phyloP scores from a whole-genome alignment of 2,888 invertebrate genomes.

The Monopis laevigella region DNA sequence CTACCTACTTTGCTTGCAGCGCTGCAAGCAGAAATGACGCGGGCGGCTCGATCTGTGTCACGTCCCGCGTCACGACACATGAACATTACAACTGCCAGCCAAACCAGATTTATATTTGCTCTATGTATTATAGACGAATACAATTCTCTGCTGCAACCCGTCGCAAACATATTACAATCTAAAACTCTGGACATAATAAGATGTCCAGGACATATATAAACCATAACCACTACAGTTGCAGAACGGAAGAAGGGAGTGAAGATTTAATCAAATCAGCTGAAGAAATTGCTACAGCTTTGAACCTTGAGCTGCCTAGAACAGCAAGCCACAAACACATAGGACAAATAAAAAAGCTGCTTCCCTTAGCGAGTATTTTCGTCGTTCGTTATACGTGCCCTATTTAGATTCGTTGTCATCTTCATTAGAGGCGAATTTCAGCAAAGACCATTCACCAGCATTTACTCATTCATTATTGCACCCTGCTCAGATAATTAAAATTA shows the following conservation, averaged over 20 bases:
- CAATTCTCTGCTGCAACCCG: slow-evolving; percentile 6
- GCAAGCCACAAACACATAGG: slow-evolving; percentile 14
- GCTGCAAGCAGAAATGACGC: too few relatives aligned
- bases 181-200: slow-evolving; percentile 1
- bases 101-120: too few relatives aligned
- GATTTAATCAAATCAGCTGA: slow-evolving; percentile 15
- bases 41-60: too few relatives aligned
- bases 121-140: too few relatives aligned
- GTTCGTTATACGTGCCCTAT: slow-evolving; percentile 12
- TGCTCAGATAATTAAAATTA: slow-evolving; percentile 13
- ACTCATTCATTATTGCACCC: slow-evolving; percentile 11
- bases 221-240: slow-evolving; percentile 11
- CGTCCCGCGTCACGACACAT: too few relatives aligned
- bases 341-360: slow-evolving; percentile 15
- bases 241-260: slow-evolving; percentile 13
- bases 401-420: too few relatives aligned
- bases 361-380: slow-evolving; percentile 13
- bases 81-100: too few relatives aligned
- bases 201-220: slow-evolving; percentile 11
- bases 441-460: slow-evolving; percentile 10
- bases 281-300: slow-evolving; percentile 14
- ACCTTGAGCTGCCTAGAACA: slow-evolving; percentile 14
- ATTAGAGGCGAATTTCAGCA: slow-evolving; percentile 14
- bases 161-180: slow-evolving; percentile 11
- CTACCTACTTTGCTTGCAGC: too few relatives aligned